These are phyloP conservation scores for Labrus mixtus DNA, from an alignment of 2,113 vertebrate species.

Conservation along the genomic window DNA sequence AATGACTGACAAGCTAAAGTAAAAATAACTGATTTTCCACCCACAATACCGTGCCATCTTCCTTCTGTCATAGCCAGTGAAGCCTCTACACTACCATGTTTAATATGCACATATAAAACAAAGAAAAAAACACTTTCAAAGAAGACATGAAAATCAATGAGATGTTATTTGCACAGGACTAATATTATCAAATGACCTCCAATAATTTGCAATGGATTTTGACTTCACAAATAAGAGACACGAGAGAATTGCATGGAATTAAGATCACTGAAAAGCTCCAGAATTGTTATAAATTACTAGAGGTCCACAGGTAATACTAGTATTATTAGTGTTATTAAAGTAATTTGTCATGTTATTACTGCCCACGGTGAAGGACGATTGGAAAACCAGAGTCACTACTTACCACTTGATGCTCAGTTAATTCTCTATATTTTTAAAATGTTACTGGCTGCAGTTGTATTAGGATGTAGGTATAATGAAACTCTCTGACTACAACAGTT, in stretches of 20 bases:
- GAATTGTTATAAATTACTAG: neutral
- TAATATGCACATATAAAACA: neutral
- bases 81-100: neutral
- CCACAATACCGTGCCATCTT: too few relatives aligned
- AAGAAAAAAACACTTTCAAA: neutral
- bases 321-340: neutral
- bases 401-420: neutral
- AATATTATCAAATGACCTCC: neutral
- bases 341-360: neutral
- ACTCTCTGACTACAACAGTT: neutral
- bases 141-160: neutral
- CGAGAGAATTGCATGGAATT: neutral
- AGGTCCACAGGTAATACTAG: neutral
- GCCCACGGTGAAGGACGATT: neutral
- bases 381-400: neutral
- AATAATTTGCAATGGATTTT: neutral
- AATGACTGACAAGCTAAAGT: too few relatives aligned
- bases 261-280: neutral
- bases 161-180: neutral
- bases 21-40: too few relatives aligned
- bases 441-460: neutral
- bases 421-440: neutral
- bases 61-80: too few relatives aligned
- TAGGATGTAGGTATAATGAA: neutral
- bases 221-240: neutral